These are phyloP conservation scores for Serripes groenlandicus DNA, from an alignment of 2,888 invertebrate genomes.

Conservation along the genomic window DNA sequence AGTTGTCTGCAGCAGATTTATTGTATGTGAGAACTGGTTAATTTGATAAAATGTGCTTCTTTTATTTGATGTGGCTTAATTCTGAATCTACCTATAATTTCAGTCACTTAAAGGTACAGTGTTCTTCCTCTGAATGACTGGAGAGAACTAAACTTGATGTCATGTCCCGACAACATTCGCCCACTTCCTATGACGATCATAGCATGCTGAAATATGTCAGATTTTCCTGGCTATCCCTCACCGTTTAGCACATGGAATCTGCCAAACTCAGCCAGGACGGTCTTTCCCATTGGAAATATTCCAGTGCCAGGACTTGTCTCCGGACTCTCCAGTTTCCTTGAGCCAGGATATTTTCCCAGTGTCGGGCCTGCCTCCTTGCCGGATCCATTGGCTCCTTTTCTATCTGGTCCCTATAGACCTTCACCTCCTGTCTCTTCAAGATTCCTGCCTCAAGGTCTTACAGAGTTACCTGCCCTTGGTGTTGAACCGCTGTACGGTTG, in stretches of 20 bases:
- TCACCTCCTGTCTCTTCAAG: slow-evolving; percentile 31
- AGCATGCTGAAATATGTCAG: slow-evolving; percentile 67
- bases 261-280: slow-evolving; percentile 49
- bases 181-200: slow-evolving; percentile 54
- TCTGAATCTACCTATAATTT: too few species aligned
- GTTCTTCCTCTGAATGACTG: slow-evolving; percentile 14
- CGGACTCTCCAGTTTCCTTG: slow-evolving; percentile 44
- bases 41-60: too few species aligned
- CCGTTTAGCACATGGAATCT: slow-evolving; percentile 65
- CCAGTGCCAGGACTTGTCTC: slow-evolving; percentile 42
- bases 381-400: slow-evolving; percentile 44
- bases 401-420: slow-evolving; percentile 39
- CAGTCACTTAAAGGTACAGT: neutral
- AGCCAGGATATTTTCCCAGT: slow-evolving; percentile 42
- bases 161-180: slow-evolving; percentile 60
- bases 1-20: too few species aligned
- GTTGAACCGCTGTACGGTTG: slow-evolving; percentile 61
- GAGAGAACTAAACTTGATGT: slow-evolving; percentile 17
- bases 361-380: slow-evolving; percentile 39
- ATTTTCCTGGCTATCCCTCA: slow-evolving; percentile 67
- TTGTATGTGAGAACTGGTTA: too few species aligned
- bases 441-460: slow-evolving; percentile 43
- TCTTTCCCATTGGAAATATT: slow-evolving; percentile 54
- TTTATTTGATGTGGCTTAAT: too few species aligned
- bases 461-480: slow-evolving; percentile 54